Percentiles rank a stretch among this genome's conserved stretches.
Conservation (phyloP, 2,113 vertebrate genomes). For the Loxodonta africana region DNA sequence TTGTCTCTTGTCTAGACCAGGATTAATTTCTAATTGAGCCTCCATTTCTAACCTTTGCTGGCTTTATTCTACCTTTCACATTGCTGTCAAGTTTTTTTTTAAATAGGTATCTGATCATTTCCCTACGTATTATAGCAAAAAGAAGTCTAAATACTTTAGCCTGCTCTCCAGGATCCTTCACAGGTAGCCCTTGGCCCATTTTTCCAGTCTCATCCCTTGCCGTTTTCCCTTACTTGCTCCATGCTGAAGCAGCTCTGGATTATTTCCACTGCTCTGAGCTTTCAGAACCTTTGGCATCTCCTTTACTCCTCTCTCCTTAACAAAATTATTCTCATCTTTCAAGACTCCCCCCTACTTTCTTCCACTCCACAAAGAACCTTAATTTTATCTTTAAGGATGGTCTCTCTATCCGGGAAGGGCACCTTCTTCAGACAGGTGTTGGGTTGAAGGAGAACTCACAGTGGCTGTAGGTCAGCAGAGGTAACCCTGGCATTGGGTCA, state of each 20-base stretch:
- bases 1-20: background rate
- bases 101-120: background rate
- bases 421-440: background rate
- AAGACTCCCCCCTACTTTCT: background rate
- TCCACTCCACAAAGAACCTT: background rate
- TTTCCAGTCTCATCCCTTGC: background rate
- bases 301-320: background rate
- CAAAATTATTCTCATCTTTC: background rate
- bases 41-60: conserved; percentile 5
- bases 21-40: background rate
- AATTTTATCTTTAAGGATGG: background rate
- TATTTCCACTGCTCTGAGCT: background rate
- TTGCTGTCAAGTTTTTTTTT: background rate
- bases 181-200: background rate
- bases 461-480: background rate
- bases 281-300: background rate
- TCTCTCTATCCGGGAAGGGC: background rate
- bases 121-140: background rate
- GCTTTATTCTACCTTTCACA: background rate
- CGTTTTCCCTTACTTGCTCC: background rate
- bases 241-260: background rate
- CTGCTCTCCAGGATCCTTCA: conserved; percentile 10
- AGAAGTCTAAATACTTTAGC: background rate
- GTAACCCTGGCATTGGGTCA: background rate
- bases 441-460: background rate